A percentile compares a stretch with the other conserved stretches of the same genome.
Conservation (phyloP, 1,140 invertebrate genomes). For the Drusus annulatus region DNA sequence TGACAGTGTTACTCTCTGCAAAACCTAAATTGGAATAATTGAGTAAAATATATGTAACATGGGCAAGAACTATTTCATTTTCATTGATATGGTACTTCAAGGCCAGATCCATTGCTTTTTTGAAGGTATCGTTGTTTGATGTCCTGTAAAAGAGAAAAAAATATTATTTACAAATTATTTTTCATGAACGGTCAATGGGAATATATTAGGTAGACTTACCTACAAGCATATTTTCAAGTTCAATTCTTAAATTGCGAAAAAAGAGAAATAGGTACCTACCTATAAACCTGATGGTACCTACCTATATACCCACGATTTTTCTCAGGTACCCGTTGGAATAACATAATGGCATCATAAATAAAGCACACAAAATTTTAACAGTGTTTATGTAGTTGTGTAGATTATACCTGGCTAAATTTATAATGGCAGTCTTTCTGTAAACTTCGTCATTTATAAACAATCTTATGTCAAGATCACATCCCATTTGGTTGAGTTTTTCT, state of each 20-base stretch:
- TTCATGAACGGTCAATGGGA: too few relatives aligned
- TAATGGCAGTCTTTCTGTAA: slow-evolving; percentile 49
- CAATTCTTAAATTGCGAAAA: too few relatives aligned
- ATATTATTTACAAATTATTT: not conserved
- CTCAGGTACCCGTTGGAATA: too few relatives aligned
- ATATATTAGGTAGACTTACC: too few relatives aligned
- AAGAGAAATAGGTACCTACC: too few relatives aligned
- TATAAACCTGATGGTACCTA: too few relatives aligned
- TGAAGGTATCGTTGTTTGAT: slow-evolving; percentile 25
- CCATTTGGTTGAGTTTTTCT: slow-evolving; percentile 49
- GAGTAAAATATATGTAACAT: slow-evolving; percentile 46
- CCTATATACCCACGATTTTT: too few relatives aligned
- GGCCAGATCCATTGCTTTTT: slow-evolving; percentile 49
- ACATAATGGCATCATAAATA: too few relatives aligned
- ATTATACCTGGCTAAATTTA: slow-evolving; percentile 49
- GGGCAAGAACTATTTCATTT: slow-evolving; percentile 50
- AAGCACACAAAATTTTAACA: not conserved
- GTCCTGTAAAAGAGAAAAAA: slow-evolving; percentile 33
- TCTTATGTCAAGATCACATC: slow-evolving; percentile 50
- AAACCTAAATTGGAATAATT: slow-evolving; percentile 36
- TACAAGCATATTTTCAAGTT: too few relatives aligned
- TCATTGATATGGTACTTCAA: slow-evolving; percentile 48
- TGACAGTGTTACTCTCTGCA: slow-evolving; percentile 31
- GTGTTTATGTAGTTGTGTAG: not conserved
- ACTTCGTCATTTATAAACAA: slow-evolving; percentile 47